Evolutionary conservation across 2,797 vertebrate genomes (phyloP).

Genomic region (Rhincodon typus): DNA sequence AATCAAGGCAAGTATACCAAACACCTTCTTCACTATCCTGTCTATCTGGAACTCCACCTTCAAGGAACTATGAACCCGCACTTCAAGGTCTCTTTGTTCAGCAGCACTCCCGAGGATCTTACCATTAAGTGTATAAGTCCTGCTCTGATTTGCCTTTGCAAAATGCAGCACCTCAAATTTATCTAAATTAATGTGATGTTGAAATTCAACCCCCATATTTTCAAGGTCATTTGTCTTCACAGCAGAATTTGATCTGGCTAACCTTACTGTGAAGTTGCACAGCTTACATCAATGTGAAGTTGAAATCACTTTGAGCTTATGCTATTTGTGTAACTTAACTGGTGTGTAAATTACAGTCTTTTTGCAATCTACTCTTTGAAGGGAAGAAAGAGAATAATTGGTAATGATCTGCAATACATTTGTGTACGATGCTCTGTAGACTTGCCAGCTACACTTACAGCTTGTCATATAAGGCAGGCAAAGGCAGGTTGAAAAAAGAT

Average conservation of each 20-base stretch:
- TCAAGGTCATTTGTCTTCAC: neutral
- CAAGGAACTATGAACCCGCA: too few species aligned
- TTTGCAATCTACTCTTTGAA: slow-evolving; percentile 1
- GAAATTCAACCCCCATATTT: neutral
- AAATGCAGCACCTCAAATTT: too few species aligned
- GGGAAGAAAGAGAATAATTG: neutral
- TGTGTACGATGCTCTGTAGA: neutral
- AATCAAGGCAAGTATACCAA: too few species aligned
- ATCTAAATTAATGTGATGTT: too few species aligned
- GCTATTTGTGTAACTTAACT: neutral
- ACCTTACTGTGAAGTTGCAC: neutral
- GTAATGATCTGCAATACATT: neutral
- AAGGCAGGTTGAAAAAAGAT: neutral
- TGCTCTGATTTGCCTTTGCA: too few species aligned
- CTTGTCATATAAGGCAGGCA: neutral
- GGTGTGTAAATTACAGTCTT: neutral
- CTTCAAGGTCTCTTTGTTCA: too few species aligned
- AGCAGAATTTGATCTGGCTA: neutral
- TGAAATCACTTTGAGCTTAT: neutral
- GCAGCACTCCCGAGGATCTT: too few species aligned
- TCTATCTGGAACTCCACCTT: too few species aligned
- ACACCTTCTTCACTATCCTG: too few species aligned
- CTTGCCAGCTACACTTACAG: neutral
- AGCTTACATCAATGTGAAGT: neutral
- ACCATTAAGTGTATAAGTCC: too few species aligned